A percentile compares a stretch with the other conserved stretches of the same genome.
phyloP scores from a whole-genome alignment of 2,113 vertebrate genomes.

The Neofelis nebulosa region DNA sequence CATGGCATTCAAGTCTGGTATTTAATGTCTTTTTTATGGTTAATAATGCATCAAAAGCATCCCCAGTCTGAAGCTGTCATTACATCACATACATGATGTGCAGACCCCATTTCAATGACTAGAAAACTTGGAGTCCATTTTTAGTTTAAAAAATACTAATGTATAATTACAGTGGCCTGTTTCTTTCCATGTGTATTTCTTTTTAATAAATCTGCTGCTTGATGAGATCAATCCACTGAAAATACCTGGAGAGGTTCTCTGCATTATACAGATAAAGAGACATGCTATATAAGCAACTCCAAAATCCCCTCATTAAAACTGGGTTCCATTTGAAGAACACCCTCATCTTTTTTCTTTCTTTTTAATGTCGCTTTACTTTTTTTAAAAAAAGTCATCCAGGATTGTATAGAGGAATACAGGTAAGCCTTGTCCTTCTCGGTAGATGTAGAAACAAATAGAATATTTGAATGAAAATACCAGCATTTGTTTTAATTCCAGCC shows the following conservation, averaged over 20 bases:
- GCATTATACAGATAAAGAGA: conserved; percentile 42
- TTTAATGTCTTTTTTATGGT: conserved; percentile 89
- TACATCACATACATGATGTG: conserved; percentile 85
- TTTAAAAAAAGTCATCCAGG: neutral
- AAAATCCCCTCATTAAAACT: conserved; percentile 47
- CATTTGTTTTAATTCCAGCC: conserved; percentile 15
- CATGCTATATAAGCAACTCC: conserved; percentile 41
- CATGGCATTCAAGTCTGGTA: conserved; percentile 84
- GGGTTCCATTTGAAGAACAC: conserved; percentile 46
- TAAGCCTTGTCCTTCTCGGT: neutral
- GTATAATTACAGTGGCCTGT: conserved; percentile 77
- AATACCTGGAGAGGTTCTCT: conserved; percentile 51
- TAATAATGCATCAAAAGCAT: conserved; percentile 89
- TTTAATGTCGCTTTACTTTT: conserved; percentile 31
- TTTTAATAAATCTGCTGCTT: conserved; percentile 65
- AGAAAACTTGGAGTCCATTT: conserved; percentile 84
- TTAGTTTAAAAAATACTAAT: conserved; percentile 80
- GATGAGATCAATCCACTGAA: conserved; percentile 56
- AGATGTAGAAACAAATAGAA: neutral
- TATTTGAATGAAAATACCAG: neutral
- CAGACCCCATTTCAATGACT: conserved; percentile 83
- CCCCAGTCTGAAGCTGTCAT: conserved; percentile 85
- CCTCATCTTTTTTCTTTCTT: conserved; percentile 30
- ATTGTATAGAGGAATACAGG: neutral
- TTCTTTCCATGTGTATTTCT: conserved; percentile 69